These are phyloP conservation scores for Pissodes strobi DNA, from an alignment of 1,140 invertebrate genomes.

Conservation along the genomic window DNA sequence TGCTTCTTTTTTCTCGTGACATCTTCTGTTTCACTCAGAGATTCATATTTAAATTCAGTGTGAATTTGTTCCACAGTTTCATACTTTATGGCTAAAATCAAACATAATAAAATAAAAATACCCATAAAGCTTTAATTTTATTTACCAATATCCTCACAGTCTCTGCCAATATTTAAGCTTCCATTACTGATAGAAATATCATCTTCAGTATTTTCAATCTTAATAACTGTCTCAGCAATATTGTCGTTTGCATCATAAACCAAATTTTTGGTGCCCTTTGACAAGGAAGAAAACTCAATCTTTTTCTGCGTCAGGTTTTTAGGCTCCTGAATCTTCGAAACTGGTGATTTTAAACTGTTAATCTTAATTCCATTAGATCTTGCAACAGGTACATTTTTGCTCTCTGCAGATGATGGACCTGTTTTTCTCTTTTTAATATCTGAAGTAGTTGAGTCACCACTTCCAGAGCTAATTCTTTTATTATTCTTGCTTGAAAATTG, in stretches of 20 bases:
- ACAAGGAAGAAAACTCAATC: neutral
- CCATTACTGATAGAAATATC: neutral
- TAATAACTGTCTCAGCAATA: neutral
- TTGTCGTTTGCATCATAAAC: neutral
- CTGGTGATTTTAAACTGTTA: too few species aligned
- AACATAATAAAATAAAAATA: neutral
- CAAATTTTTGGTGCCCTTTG: neutral
- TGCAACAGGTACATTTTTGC: too few species aligned
- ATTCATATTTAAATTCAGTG: constrained; percentile 18
- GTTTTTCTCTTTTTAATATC: too few species aligned
- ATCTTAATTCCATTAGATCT: too few species aligned
- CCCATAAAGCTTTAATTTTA: neutral
- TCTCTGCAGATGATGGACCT: too few species aligned
- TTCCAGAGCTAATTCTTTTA: too few species aligned
- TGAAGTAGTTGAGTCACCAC: too few species aligned
- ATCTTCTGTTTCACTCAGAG: constrained; percentile 4
- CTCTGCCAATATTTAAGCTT: neutral
- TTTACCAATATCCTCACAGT: neutral
- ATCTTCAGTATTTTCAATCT: constrained; percentile 7
- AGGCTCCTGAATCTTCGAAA: neutral
- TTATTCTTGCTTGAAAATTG: too few species aligned
- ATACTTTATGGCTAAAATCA: constrained; percentile 1
- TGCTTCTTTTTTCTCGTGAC: neutral
- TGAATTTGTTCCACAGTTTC: constrained; percentile 7
- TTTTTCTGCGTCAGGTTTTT: neutral